Base-by-base conservation (phyloP, 2,113 vertebrate species). In the Daubentonia madagascariensis region DNA sequence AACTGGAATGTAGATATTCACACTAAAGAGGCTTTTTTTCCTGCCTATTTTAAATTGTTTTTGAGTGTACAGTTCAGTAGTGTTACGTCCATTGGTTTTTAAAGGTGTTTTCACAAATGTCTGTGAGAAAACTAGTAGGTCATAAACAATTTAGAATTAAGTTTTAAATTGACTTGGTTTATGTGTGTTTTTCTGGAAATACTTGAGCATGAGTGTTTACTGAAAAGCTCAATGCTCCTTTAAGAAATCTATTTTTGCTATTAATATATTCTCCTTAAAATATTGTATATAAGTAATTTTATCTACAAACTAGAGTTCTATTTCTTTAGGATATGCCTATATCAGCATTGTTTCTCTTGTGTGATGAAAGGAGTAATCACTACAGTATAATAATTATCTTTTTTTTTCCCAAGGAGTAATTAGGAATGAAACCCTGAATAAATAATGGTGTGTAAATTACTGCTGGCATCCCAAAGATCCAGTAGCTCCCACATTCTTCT, bases 341-440 rank as follows among this genome's bases (percentile, higher is more conserved):
- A 93, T 97, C 72, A 97, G 48, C 93, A 97, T 30, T 97, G 50
- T 86, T 98, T 97, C 89, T 98, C 68, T 57, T 59, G 65, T 92
- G 65, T 92, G 67, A 97, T 83, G 89, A 98, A 98, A 98, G 79
- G 79, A 97, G 14, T 97, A 98, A 98, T 91, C 97, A 76, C 61
- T 79, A 48, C 68, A 87, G 37, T 89, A 87, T 88, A 98, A 98
- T 97, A 97, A 97, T 97, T 89, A 97, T 89, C 32, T 85, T 93
- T 91, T 92, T 93, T 88, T 92, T 93, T 48, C 12, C 76, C 73
- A 96, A 95, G 57, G 16, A 85, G 92, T 94, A 98, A 94, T 97
- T 98, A 97, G 88, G 43, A 98, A 98, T 86, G 65, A 57, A 97
- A 78, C 65, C 73, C n/a, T 97, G 90, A 96, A 86, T 97, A 97